A percentile compares a stretch with the other conserved stretches of the same genome.
phyloP scores from a whole-genome alignment of 1,140 invertebrate genomes.

The Hestina assimilis region DNA sequence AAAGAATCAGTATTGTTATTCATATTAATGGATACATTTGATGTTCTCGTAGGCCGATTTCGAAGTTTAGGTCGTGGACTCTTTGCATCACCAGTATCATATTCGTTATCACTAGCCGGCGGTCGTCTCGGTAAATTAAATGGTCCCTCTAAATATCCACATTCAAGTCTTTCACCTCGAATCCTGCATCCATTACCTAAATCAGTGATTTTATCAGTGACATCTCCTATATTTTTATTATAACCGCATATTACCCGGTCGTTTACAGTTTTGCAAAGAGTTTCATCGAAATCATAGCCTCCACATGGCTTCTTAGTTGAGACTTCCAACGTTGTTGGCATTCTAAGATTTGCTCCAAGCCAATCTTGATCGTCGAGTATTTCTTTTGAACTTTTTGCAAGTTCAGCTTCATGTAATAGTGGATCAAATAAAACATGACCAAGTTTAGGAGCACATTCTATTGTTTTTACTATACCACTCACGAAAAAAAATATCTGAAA shows the following conservation, averaged over 20 bases:
- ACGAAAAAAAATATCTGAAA: background rate
- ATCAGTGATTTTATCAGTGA: conserved; percentile 26
- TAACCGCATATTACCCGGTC: conserved; percentile 59
- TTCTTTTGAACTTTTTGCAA: conserved; percentile 3
- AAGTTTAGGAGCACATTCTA: conserved; percentile 27
- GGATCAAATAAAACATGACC: conserved; percentile 32
- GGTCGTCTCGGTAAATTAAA: conserved; percentile 34
- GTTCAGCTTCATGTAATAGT: conserved; percentile 26
- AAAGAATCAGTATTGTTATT: too few relatives aligned
- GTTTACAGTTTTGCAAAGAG: conserved; percentile 40
- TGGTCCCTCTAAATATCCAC: conserved; percentile 47
- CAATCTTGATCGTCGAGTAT: background rate
- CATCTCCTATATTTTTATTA: conserved; percentile 49
- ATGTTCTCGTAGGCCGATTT: background rate
- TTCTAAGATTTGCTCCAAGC: background rate
- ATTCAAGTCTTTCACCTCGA: conserved; percentile 56
- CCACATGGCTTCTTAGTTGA: conserved; percentile 17
- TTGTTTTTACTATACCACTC: background rate
- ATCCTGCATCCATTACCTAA: conserved; percentile 45
- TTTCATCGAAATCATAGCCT: conserved; percentile 50
- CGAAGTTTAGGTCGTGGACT: conserved; percentile 1
- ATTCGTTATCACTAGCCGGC: conserved; percentile 15
- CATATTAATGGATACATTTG: too few relatives aligned
- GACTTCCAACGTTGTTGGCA: background rate
- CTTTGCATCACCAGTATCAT: background rate